Conservation (phyloP, 2,797 vertebrate genomes). For the Columba guinea region DNA sequence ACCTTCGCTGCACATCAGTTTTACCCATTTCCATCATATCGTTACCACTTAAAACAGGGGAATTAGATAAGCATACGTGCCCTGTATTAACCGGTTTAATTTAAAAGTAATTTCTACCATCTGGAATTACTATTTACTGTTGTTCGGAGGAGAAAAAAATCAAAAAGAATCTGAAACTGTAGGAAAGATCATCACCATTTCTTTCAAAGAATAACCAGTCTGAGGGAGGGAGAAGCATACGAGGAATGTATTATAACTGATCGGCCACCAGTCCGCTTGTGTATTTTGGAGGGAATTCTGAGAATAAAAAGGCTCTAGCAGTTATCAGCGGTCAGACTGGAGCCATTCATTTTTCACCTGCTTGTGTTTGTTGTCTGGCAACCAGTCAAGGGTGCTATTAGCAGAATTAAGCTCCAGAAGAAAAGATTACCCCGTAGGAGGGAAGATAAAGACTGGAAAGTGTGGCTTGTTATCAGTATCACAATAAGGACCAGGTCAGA, state of each 20-base stretch:
- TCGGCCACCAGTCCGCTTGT: slow-evolving; percentile 48
- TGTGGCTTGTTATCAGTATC: slow-evolving; percentile 77
- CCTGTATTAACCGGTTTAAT: slow-evolving; percentile 44
- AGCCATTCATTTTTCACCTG: slow-evolving; percentile 79
- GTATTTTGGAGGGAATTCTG: slow-evolving; percentile 70
- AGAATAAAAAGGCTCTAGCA: slow-evolving; percentile 69
- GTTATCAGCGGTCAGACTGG: slow-evolving; percentile 74
- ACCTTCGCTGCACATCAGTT: slow-evolving; percentile 48
- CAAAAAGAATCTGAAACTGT: slow-evolving; percentile 24
- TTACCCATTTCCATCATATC: slow-evolving; percentile 52
- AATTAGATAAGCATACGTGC: slow-evolving; percentile 63
- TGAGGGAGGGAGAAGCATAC: background rate
- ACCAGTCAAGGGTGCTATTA: slow-evolving; percentile 80
- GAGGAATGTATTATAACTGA: slow-evolving; percentile 43
- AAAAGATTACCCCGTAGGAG: slow-evolving; percentile 75
- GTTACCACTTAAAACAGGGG: background rate
- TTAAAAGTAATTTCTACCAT: slow-evolving; percentile 59
- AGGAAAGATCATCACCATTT: slow-evolving; percentile 55
- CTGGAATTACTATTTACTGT: slow-evolving; percentile 49
- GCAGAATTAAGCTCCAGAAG: slow-evolving; percentile 77
- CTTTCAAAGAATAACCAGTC: slow-evolving; percentile 14
- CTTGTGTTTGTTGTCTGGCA: slow-evolving; percentile 79
- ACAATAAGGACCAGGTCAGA: slow-evolving; percentile 73
- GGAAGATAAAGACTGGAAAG: slow-evolving; percentile 77
- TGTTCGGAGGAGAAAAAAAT: background rate